A percentile compares a stretch with the other conserved stretches of the same genome.
These are phyloP conservation scores for Scrobipalpa atriplicella DNA, from an alignment of 2,888 invertebrate genomes.

Conservation along the genomic window DNA sequence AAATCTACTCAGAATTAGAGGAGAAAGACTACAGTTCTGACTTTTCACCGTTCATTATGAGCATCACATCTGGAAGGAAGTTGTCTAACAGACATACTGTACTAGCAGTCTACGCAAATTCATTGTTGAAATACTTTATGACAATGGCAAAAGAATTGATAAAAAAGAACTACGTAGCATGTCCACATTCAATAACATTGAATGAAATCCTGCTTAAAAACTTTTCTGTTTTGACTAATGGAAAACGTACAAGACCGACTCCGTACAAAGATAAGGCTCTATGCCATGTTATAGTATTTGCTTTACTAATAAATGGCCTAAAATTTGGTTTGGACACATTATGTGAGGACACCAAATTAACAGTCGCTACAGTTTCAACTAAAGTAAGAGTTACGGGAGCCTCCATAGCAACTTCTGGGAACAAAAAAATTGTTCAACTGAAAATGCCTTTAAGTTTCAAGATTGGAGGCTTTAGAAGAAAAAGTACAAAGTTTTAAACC, in stretches of 20 bases:
- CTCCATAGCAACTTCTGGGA: conserved; percentile 44
- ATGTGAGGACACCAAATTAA: conserved; percentile 55
- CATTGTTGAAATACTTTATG: conserved; percentile 50
- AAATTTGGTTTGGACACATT: conserved; percentile 61
- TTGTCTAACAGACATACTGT: conserved; percentile 50
- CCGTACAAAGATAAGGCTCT: conserved; percentile 67
- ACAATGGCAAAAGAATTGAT: conserved; percentile 50
- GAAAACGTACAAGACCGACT: conserved; percentile 52
- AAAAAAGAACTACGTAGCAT: conserved; percentile 55
- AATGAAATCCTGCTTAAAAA: conserved; percentile 58
- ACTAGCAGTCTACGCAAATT: conserved; percentile 59
- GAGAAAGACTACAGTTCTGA: conserved; percentile 50
- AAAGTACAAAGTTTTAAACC: conserved; percentile 59
- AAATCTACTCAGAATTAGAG: conserved; percentile 58
- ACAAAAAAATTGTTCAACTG: conserved; percentile 58
- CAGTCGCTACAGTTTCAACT: conserved; percentile 47
- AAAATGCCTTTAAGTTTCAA: conserved; percentile 57
- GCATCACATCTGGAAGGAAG: conserved; percentile 40
- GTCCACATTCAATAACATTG: conserved; percentile 56
- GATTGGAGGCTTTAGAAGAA: conserved; percentile 48
- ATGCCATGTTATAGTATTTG: conserved; percentile 65
- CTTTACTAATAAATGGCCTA: conserved; percentile 63
- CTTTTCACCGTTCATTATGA: conserved; percentile 51
- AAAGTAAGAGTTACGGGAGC: conserved; percentile 66
- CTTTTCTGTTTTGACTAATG: conserved; percentile 51